A percentile compares a stretch with the other conserved stretches of the same genome.
These are phyloP conservation scores for Pseudomugil gertrudae DNA, from an alignment of 2,797 vertebrate species.

Conservation along the genomic window DNA sequence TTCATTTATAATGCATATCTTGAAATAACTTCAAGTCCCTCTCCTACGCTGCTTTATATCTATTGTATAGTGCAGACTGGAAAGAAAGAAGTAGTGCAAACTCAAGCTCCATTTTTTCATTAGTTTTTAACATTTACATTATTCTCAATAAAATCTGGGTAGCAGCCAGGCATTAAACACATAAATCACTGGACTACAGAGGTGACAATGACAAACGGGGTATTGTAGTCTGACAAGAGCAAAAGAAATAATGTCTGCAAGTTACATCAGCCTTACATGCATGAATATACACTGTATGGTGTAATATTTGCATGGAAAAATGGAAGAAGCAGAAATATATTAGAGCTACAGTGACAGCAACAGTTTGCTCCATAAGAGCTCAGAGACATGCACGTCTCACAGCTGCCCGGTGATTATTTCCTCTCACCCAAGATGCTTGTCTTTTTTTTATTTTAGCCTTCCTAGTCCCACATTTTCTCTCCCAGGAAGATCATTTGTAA, in stretches of 20 bases:
- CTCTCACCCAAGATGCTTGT: slow-evolving; percentile 48
- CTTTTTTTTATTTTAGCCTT: not conserved
- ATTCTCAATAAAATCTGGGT: slow-evolving; percentile 18
- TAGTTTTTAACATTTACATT: slow-evolving; percentile 26
- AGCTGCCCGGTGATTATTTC: slow-evolving; percentile 53
- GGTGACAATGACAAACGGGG: slow-evolving; percentile 23
- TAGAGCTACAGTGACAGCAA: slow-evolving; percentile 31
- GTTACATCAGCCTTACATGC: slow-evolving; percentile 4
- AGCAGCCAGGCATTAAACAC: slow-evolving; percentile 5
- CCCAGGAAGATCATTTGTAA: slow-evolving; percentile 72
- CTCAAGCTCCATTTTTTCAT: slow-evolving; percentile 7
- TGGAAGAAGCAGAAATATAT: slow-evolving; percentile 19
- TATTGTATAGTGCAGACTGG: not conserved
- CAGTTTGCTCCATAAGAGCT: slow-evolving; percentile 46
- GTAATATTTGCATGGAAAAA: slow-evolving; percentile 10
- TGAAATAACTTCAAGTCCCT: not conserved
- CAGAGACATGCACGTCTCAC: slow-evolving; percentile 57
- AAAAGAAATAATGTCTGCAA: not conserved
- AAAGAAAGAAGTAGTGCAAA: slow-evolving; percentile 4
- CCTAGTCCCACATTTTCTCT: slow-evolving; percentile 60
- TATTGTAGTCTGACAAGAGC: not conserved
- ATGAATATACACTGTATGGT: slow-evolving; percentile 7
- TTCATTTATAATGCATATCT: not conserved
- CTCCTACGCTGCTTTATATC: not conserved
- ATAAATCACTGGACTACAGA: slow-evolving; percentile 37